Evolutionary conservation across 2,797 vertebrate species (phyloP), one percentile per base, ranked within the genome.

Genomic region (Aulostomus chinensis): DNA sequence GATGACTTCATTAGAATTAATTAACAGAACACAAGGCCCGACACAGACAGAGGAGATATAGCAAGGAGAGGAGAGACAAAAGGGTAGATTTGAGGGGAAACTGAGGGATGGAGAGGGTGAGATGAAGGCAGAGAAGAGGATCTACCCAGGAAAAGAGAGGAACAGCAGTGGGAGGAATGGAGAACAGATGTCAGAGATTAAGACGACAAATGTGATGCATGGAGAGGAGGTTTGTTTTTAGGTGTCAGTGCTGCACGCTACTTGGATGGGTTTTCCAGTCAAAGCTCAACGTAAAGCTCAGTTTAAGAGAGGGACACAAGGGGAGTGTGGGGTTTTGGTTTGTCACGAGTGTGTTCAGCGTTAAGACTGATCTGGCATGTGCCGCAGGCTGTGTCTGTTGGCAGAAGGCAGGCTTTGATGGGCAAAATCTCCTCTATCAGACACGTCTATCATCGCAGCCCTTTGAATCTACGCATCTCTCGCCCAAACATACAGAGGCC

Each of bases 1-100:
- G 81, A 87, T 73, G 76, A 61, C 66, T 89, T 91, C 84, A 86
- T 91, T 91, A 89, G 83, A 88, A 91, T 90, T 88, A 91, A 91
- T 91, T 90, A 91, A 83, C 64, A 76, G 76, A 58, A 68, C 54
- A 61, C 50, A 76, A 69, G 81, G 80, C 68, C 73, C 30, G 42
- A 66, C 73, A 68, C 62, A 81, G 81, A 76, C 71, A 51, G 58
- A 46, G 41, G 58, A 78, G 79, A 43, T 15, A 66, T 67, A 38
- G 50, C 37, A 29, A 54, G 52, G 28, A 13, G 60, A 52, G 58
- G 38, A 51, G 54, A 67, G 68, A 59, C 54, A 35, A 30, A 53
- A 31, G 45, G 42, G 60, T 42, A 60, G 54, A 51, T n/a, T n/a
- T n/a, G n/a, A n/a, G n/a, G 24, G 24, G 15, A 63, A 54, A 78